Base-by-base conservation (phyloP, 92 coral and sea anemone species). In the Hydrozoanthus gracilis region DNA sequence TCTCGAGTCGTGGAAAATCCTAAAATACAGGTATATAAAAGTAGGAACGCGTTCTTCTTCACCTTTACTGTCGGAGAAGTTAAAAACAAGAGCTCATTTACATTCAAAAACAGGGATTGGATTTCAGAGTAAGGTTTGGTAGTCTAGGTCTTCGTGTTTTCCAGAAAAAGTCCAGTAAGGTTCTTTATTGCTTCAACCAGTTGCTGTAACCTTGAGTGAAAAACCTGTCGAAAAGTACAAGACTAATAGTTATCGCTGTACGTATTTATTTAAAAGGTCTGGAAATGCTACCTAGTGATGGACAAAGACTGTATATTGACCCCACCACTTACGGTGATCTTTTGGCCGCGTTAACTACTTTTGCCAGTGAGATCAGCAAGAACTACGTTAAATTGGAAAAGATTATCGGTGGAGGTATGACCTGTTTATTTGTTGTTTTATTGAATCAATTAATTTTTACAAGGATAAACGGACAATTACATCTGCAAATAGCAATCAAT, bases 281-380 rank as follows among this genome's bases (percentile, higher is more conserved):
- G 55, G 83, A 77, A 58, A 56, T 77, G 83, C 68, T 77, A 20
- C 83, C 64, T 14, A 77, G 69, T 35, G 83, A 77, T 44, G 83
- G 83, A 5, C 83, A 77, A 51, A 67, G 70, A 69, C 9, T 77
- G 83, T 77, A 77, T 13, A 77, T 77, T 39, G 83, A 77, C 60
- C 83, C 83, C 70, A 77, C 51, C 44, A 77, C 83, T 0, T 77
- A 77, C 66, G 51, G 83, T 6, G 83, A 77, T 27, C 14, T 77
- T 7, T 45, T 77, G 18, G 20, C 83, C 7, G 83, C 83, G 9
- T 15, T 77, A 14, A 77, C 67, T 13, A 77, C 47, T 18, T 77
- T 77, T 45, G 68, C 83, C 7, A 56, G 49, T 58, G 83, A 77
- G 49, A 54, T 77, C 44, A 56, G 48, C 14, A 77, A 56, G 47